Percentiles rank a stretch among this genome's conserved stretches.
These are phyloP conservation scores for Amazonetta brasiliensis DNA, from an alignment of 2,797 vertebrate genomes.

Conservation along the genomic window DNA sequence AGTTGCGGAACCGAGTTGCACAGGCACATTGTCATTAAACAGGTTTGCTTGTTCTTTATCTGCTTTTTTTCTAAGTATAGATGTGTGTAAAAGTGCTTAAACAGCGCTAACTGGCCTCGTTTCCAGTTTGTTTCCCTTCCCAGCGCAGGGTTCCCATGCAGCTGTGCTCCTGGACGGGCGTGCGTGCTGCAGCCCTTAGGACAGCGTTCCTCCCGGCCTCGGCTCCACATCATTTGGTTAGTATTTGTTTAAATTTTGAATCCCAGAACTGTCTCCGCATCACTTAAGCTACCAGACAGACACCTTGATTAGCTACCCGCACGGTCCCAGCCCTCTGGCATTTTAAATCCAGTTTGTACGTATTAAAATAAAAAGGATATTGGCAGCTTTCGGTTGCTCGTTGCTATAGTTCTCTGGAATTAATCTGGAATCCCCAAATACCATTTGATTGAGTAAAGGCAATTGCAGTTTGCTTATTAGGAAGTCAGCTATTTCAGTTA, in stretches of 20 bases:
- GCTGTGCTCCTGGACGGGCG: not conserved
- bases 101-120: not conserved
- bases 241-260: not conserved
- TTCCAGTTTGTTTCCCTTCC: not conserved
- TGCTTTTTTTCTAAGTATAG: not conserved
- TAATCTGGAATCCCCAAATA: conserved; percentile 28
- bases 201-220: not conserved
- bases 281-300: not conserved
- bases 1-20: not conserved
- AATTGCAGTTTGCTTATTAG: not conserved
- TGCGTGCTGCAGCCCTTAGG: not conserved
- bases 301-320: not conserved
- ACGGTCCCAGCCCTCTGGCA: not conserved
- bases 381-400: not conserved
- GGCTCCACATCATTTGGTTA: not conserved
- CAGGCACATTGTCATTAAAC: not conserved
- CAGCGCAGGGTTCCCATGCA: not conserved
- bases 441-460: not conserved
- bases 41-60: not conserved
- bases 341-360: not conserved
- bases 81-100: not conserved
- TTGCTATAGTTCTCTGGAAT: not conserved
- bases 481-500: not conserved
- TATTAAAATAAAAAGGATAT: not conserved
- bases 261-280: not conserved